phyloP scores from a whole-genome alignment of 1,140 invertebrate genomes.

The Sitodiplosis mosellana region DNA sequence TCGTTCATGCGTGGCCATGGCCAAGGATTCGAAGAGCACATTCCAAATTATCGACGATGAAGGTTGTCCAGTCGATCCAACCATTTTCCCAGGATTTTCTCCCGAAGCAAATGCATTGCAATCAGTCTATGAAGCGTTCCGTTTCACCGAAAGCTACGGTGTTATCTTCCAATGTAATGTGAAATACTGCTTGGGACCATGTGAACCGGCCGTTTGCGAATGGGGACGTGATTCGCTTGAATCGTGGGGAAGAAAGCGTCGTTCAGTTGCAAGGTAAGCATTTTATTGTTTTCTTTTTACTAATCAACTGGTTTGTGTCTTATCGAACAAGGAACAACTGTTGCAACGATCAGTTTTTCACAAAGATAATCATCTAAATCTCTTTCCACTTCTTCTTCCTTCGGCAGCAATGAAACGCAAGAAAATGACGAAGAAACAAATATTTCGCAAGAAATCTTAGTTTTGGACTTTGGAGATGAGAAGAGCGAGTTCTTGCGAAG shows the following conservation, averaged over 20 bases:
- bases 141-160: constrained; percentile 89
- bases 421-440: constrained; percentile 77
- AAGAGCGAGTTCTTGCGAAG: constrained; percentile 64
- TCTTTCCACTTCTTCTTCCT: constrained; percentile 7
- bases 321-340: background rate
- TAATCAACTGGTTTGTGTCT: too few species aligned
- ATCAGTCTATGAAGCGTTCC: constrained; percentile 83
- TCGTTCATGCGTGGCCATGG: constrained; percentile 88
- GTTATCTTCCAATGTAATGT: constrained; percentile 96
- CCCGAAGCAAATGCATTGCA: constrained; percentile 76
- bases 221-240: constrained; percentile 73
- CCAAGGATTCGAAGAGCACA: constrained; percentile 86
- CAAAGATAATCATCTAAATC: background rate
- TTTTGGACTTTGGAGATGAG: constrained; percentile 78
- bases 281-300: background rate
- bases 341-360: background rate
- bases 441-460: constrained; percentile 80
- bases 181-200: constrained; percentile 87
- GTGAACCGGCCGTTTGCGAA: constrained; percentile 77
- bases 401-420: constrained; percentile 34
- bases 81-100: constrained; percentile 79
- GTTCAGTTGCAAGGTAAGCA: constrained; percentile 35
- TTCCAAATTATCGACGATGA: constrained; percentile 93
- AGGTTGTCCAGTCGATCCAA: constrained; percentile 83
- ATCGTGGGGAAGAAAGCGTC: constrained; percentile 74